Conservation (phyloP, 2,888 invertebrate species). For the Tinea semifulvella region DNA sequence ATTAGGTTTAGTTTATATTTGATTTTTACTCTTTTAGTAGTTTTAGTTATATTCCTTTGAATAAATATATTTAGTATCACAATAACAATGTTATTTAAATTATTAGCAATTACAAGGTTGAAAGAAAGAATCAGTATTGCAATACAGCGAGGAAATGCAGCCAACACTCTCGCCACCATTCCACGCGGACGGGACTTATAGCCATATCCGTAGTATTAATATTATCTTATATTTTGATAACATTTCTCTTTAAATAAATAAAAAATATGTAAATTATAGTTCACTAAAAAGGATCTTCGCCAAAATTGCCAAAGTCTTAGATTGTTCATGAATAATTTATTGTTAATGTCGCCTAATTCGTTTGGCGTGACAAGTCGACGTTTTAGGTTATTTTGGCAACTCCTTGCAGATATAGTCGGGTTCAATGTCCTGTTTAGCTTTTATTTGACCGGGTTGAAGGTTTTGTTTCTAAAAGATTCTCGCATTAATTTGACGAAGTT, state of each 20-base stretch:
- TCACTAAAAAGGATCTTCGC: background rate
- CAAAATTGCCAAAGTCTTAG: background rate
- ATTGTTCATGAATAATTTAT: background rate
- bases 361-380: background rate
- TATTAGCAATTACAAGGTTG: too few species aligned
- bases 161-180: background rate
- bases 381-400: constrained; percentile 1
- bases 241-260: background rate
- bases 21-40: too few species aligned
- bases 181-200: too few species aligned
- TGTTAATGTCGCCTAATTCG: background rate
- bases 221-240: background rate
- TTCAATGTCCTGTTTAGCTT: background rate
- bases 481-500: too few species aligned
- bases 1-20: too few species aligned
- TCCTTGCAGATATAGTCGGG: background rate
- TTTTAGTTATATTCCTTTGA: too few species aligned
- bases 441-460: constrained; percentile 1
- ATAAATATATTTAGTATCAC: too few species aligned
- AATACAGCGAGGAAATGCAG: too few species aligned
- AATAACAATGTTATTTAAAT: too few species aligned
- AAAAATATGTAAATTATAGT: background rate
- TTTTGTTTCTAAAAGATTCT: background rate
- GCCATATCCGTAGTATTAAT: too few species aligned
- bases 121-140: too few species aligned